Base-by-base conservation (phyloP, 2,113 vertebrate species). In the Oplegnathus fasciatus region DNA sequence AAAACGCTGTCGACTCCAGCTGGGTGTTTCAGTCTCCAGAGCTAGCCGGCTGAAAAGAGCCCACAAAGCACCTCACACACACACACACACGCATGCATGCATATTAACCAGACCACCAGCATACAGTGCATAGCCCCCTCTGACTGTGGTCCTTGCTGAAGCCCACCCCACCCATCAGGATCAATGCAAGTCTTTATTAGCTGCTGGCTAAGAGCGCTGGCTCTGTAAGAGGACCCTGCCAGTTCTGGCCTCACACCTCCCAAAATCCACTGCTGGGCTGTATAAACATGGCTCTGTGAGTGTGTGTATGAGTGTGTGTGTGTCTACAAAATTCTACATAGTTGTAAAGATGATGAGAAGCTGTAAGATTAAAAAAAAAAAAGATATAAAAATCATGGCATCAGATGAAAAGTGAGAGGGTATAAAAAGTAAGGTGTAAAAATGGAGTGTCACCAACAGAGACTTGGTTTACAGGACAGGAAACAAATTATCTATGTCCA, bases 141-240 rank as follows among this genome's bases (percentile, higher is more conserved):
- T 86, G 90, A 90, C 90, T 91, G 89, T 86, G 90, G 93, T 90
- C 86, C 86, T 76, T 3, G 37, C 65, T 76, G 82, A 87, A 87
- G 58, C 79, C 88, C 74, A 89, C 91, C 88, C 90, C 91, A 92
- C 90, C 90, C 91, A 93, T 93, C 62, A 78, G 91, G 91, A 93
- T 95, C 92, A 95, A 94, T 93, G 88, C 85, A 81, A 62, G 90
- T 84, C 91, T 95, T 94, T 94, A 93, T 94, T 90, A 91, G 79
- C 87, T 84, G 79, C 74, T 94, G 92, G 92, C 90, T 78, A 75
- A 66, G 82, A 78, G 84, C 20, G 37, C 80, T 84, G 89, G 78
- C 85, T 89, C 78, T 91, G 92, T 92, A 94, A 94, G 89, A 89
- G 71, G 87, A 94, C 85, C 87, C 92, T 75, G 84, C 87, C 88